Evolutionary conservation across 2,113 vertebrate genomes (phyloP).

Genomic region (Entosphenus tridentatus): DNA sequence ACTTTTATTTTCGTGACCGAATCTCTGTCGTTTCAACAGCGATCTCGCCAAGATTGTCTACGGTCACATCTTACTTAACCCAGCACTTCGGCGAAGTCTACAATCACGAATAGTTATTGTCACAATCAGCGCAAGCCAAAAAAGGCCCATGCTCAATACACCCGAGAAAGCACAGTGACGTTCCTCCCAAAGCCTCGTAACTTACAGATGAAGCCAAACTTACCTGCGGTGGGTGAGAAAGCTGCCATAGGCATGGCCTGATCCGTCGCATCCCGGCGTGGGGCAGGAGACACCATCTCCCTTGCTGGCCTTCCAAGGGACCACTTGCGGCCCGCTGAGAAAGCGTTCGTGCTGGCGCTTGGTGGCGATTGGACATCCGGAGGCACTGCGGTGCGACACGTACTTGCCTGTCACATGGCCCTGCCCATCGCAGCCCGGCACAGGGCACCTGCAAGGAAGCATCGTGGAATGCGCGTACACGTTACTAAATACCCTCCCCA

Average conservation of each 20-base stretch:
- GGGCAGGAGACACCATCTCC: conserved; percentile 76
- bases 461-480: no score
- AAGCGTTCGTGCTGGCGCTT: conserved; percentile 2
- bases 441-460: conserved; percentile 9
- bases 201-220: neutral
- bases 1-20: no score
- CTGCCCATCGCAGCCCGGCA: conserved; percentile 3
- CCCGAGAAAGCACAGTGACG: neutral
- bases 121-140: no score
- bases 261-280: conserved; percentile 73
- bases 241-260: conserved; percentile 81
- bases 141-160: no score
- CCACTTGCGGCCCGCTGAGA: conserved; percentile 18
- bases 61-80: no score
- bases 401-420: conserved; percentile 5
- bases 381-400: conserved; percentile 2
- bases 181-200: neutral
- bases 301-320: conserved; percentile 88
- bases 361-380: neutral
- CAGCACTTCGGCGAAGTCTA: no score
- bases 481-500: no score
- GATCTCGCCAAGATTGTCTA: no score
- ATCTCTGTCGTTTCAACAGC: no score
- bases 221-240: conserved; percentile 97
- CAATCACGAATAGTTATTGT: no score